These are phyloP conservation scores for Papilio glaucus DNA, from an alignment of 1,140 invertebrate species.

Conservation along the genomic window DNA sequence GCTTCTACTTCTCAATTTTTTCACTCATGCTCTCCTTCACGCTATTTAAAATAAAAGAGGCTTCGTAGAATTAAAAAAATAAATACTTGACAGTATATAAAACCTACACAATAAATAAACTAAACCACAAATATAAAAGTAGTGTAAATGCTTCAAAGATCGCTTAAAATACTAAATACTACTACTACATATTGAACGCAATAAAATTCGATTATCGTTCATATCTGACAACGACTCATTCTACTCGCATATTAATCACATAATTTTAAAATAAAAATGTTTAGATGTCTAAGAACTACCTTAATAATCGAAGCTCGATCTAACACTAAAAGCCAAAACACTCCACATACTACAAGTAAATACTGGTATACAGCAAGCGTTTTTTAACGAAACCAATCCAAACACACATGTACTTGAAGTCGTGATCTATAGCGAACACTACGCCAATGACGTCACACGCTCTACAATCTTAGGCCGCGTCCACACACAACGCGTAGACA, in stretches of 20 bases:
- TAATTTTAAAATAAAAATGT: not conserved
- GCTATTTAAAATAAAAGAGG: too few relatives aligned
- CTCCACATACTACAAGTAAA: not conserved
- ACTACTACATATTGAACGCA: not conserved
- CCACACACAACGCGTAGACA: not conserved
- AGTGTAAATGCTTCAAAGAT: conserved; percentile 3
- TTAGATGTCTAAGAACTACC: not conserved
- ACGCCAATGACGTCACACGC: not conserved
- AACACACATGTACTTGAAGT: not conserved
- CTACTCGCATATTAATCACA: not conserved
- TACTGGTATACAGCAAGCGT: not conserved
- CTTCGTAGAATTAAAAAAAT: too few relatives aligned
- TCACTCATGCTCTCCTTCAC: too few relatives aligned
- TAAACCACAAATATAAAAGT: not conserved
- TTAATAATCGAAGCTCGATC: not conserved
- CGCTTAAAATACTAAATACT: conserved; percentile 3
- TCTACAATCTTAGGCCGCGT: not conserved
- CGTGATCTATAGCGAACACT: not conserved
- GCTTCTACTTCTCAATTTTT: too few relatives aligned
- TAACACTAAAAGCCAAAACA: conserved; percentile 16
- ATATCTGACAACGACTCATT: too few relatives aligned
- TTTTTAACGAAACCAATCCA: not conserved
- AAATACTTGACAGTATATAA: not conserved
- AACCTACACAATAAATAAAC: conserved; percentile 11
- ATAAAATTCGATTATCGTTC: conserved; percentile 4